Evolutionary conservation across 2,888 invertebrate genomes (phyloP), one percentile per base, ranked within the genome.

Genomic region (Scelioninae gen. 1): DNA sequence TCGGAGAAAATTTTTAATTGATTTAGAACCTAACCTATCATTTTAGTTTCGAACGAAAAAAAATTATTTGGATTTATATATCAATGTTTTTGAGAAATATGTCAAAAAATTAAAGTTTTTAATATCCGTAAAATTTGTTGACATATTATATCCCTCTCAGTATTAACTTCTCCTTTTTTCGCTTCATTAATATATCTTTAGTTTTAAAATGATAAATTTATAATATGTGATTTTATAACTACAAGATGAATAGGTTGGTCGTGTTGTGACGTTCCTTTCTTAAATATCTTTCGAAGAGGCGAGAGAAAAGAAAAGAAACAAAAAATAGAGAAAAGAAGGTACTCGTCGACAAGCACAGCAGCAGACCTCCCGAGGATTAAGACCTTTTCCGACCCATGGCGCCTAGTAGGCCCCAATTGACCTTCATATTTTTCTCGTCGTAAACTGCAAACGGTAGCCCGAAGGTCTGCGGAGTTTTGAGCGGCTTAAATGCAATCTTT

Each of bases 361-460:
- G 58, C 69, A 66, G 75, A 69, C 63, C 77, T 63, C 31, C 83
- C 84, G 78, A 66, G 88, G 88, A 88, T 88, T 88, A 88, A 86
- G 86, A 87, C 84, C 85, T 86, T 86, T 87, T 86, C 83, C 85
- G 86, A 71, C 82, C 82, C 40, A 77, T 86, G 85, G 83, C 85
- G 88, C 85, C 86, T 84, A 68, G 63, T 65, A 87, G 84, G 84
- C 23, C 23, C 87, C 85, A 87, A 87, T 87, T 86, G 88, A 88
- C 88, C 88, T 88, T 86, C 87, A 88, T 87, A 86, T 88, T 87
- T 80, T 77, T 56, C 83, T 69, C 72, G 60, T 40, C 47, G 68
- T 31, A 49, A 56, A 55, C 60, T 56, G 66, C 43, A 40, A 58
- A 68, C 74, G 51, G 78, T 76, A 77, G 76, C 75, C 45, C 51